Conservation (phyloP, 1,140 invertebrate genomes). For the Leptonema lineaticorne region DNA sequence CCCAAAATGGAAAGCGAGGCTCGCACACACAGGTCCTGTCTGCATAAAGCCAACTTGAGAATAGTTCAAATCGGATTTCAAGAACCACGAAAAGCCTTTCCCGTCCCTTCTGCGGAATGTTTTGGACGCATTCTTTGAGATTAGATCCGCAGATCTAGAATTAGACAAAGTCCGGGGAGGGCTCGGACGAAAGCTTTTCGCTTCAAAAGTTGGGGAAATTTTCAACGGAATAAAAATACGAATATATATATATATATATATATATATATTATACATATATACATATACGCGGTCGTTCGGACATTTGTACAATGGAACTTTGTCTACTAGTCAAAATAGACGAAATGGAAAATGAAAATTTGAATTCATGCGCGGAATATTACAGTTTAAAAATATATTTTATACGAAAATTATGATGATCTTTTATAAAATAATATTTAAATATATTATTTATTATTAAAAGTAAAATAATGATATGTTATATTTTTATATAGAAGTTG, state of each 20-base stretch:
- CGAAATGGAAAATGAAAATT: too few species aligned
- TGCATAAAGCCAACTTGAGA: slow-evolving; percentile 25
- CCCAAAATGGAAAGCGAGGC: not conserved
- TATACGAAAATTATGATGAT: too few species aligned
- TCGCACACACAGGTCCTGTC: slow-evolving; percentile 24
- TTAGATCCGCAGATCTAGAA: slow-evolving; percentile 2
- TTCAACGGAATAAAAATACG: not conserved
- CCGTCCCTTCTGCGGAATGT: slow-evolving; percentile 17
- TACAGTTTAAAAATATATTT: too few species aligned
- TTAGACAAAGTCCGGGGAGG: not conserved
- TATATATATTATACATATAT: not conserved
- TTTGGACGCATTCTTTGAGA: slow-evolving; percentile 9
- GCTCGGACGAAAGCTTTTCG: not conserved
- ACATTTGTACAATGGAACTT: too few species aligned
- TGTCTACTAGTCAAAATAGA: too few species aligned
- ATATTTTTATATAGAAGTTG: too few species aligned
- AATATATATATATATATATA: not conserved
- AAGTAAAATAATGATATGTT: too few species aligned
- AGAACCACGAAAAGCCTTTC: not conserved
- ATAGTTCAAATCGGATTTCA: not conserved
- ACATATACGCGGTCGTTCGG: not conserved
- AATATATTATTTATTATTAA: too few species aligned
- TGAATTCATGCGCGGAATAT: too few species aligned
- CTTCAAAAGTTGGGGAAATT: not conserved
- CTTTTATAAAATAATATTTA: too few species aligned